Percentiles rank a stretch among this genome's conserved stretches.
phyloP scores from a whole-genome alignment of 92 coral and sea anemone genomes.

The Isaurus tuberculatus region DNA sequence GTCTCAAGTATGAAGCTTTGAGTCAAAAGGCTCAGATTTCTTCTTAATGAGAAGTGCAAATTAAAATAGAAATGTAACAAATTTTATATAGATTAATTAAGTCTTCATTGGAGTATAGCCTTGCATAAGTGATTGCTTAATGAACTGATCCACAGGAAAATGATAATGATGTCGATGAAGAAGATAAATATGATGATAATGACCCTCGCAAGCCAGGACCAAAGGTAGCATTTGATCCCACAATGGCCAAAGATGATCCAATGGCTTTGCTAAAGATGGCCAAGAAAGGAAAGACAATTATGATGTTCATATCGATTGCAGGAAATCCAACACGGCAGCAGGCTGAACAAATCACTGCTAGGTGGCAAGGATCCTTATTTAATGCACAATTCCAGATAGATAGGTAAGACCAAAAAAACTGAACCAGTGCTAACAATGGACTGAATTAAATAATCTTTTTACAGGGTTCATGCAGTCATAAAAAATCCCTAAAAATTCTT shows the following conservation, averaged over 20 bases:
- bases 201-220: constrained; percentile 93
- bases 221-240: constrained; percentile 84
- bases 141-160: constrained; percentile 65
- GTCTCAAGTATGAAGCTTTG: no score
- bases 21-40: no score
- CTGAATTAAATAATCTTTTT: no score
- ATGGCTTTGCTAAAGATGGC: constrained; percentile 78
- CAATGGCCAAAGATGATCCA: constrained; percentile 83
- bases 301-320: constrained; percentile 88
- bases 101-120: no score
- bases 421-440: neutral
- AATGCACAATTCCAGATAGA: constrained; percentile 95
- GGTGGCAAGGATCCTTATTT: constrained; percentile 93
- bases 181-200: constrained; percentile 91
- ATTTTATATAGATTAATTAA: no score
- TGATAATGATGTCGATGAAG: constrained; percentile 87
- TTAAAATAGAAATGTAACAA: no score
- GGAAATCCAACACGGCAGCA: constrained; percentile 75
- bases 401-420: constrained; percentile 60
- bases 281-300: constrained; percentile 90
- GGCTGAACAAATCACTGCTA: constrained; percentile 76
- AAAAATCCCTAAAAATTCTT: no score
- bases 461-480: no score
- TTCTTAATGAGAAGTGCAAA: no score
- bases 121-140: neutral